phyloP scores from a whole-genome alignment of 1,140 invertebrate species.

The Pentalonia nigronervosa region DNA sequence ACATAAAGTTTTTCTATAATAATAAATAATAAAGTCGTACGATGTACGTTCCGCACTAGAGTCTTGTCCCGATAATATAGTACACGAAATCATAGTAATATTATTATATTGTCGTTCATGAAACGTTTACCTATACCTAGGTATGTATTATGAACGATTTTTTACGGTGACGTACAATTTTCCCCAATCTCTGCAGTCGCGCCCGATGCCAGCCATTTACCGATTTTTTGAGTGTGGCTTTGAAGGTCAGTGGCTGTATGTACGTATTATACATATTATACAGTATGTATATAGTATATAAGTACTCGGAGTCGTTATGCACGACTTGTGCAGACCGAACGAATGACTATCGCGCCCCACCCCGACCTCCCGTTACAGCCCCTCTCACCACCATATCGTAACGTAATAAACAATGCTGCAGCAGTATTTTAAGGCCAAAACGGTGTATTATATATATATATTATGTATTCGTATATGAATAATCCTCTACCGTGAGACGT shows the following conservation, averaged over 20 bases:
- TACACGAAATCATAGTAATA: not conserved
- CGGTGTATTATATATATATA: not conserved
- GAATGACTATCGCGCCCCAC: not conserved
- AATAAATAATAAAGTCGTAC: not conserved
- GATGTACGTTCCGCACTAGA: not conserved
- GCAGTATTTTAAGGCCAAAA: not conserved
- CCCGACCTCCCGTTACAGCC: not conserved
- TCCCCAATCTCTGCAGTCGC: not conserved
- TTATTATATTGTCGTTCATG: not conserved
- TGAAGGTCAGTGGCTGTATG: constrained; percentile 2
- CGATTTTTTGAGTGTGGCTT: not conserved
- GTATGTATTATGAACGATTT: not conserved
- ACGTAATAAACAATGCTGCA: not conserved
- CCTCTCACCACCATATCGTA: not conserved
- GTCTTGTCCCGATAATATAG: not conserved
- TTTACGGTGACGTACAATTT: not conserved
- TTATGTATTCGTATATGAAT: not conserved
- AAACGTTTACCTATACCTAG: not conserved
- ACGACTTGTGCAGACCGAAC: constrained; percentile 26
- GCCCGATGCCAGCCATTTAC: not conserved
- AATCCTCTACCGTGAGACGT: not conserved
- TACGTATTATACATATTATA: not conserved
- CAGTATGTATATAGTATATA: not conserved
- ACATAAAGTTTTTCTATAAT: not conserved
- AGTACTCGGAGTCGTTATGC: constrained; percentile 2